Evolutionary conservation across 1,140 invertebrate species (phyloP).

Genomic region (Calycopis cecrops): DNA sequence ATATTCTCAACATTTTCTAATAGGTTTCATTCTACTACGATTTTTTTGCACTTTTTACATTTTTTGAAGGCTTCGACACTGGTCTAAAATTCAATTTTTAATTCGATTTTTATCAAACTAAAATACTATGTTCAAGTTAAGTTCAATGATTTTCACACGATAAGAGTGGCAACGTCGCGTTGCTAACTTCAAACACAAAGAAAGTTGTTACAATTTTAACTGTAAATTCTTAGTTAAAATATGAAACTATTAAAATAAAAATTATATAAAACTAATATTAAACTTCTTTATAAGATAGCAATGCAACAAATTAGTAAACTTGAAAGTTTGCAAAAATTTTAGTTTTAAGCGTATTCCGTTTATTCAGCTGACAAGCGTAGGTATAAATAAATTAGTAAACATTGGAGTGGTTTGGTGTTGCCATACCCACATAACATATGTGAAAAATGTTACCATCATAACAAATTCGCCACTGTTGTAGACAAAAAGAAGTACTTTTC

Average conservation of each 20-base stretch:
- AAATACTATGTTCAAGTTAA: constrained; percentile 13
- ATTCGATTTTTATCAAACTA: neutral
- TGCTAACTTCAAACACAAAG: constrained; percentile 38
- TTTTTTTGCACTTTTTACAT: no score
- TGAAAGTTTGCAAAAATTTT: constrained; percentile 1
- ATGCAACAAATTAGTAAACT: neutral
- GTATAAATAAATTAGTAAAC: constrained; percentile 44
- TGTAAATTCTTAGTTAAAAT: constrained; percentile 8
- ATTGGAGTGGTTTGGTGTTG: constrained; percentile 34
- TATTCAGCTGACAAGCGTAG: constrained; percentile 17
- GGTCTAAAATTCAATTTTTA: constrained; percentile 10
- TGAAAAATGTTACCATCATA: no score
- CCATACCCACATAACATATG: constrained; percentile 10
- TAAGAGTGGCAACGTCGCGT: constrained; percentile 65
- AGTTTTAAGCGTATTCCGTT: constrained; percentile 45
- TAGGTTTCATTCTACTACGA: no score
- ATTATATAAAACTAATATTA: constrained; percentile 13
- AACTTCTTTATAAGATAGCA: constrained; percentile 10
- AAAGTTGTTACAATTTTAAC: constrained; percentile 16
- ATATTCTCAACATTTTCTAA: no score
- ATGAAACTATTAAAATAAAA: constrained; percentile 6
- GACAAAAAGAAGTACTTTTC: no score
- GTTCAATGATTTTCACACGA: constrained; percentile 21
- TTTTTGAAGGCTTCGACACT: no score
- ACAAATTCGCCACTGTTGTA: no score